These are phyloP conservation scores for Blastobasis lacticolella DNA, from an alignment of 2,888 invertebrate species.

Conservation along the genomic window DNA sequence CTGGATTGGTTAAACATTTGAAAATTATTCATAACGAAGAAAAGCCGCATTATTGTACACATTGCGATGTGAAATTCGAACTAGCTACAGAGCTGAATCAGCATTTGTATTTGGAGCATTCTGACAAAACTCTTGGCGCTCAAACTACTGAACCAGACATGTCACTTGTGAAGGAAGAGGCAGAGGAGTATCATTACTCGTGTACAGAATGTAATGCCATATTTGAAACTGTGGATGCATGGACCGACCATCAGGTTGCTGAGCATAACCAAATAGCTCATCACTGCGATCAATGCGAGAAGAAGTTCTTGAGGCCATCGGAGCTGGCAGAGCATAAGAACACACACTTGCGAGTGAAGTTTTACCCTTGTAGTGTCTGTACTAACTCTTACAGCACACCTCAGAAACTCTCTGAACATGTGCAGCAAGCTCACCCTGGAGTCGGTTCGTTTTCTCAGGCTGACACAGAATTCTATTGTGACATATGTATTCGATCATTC, in stretches of 20 bases:
- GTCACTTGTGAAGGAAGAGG: slow-evolving; percentile 64
- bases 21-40: slow-evolving; percentile 65
- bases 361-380: slow-evolving; percentile 76
- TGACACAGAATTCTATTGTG: slow-evolving; percentile 67
- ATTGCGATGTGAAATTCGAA: slow-evolving; percentile 73
- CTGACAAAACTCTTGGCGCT: slow-evolving; percentile 53
- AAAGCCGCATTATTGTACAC: slow-evolving; percentile 72
- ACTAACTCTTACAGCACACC: slow-evolving; percentile 77
- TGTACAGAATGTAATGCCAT: slow-evolving; percentile 77
- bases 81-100: slow-evolving; percentile 72
- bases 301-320: slow-evolving; percentile 73
- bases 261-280: slow-evolving; percentile 70
- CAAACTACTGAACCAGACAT: slow-evolving; percentile 46
- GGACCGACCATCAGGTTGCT: slow-evolving; percentile 74
- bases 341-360: slow-evolving; percentile 78
- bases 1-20: slow-evolving; percentile 74
- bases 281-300: slow-evolving; percentile 77
- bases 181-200: slow-evolving; percentile 71
- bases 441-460: slow-evolving; percentile 29
- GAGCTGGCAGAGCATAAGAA: slow-evolving; percentile 79
- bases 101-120: slow-evolving; percentile 75
- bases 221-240: slow-evolving; percentile 71
- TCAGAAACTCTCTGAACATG: slow-evolving; percentile 73
- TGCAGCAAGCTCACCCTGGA: slow-evolving; percentile 64
- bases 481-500: slow-evolving; percentile 75